phyloP scores from a whole-genome alignment of 2,797 vertebrate genomes.

The Ispidina picta region DNA sequence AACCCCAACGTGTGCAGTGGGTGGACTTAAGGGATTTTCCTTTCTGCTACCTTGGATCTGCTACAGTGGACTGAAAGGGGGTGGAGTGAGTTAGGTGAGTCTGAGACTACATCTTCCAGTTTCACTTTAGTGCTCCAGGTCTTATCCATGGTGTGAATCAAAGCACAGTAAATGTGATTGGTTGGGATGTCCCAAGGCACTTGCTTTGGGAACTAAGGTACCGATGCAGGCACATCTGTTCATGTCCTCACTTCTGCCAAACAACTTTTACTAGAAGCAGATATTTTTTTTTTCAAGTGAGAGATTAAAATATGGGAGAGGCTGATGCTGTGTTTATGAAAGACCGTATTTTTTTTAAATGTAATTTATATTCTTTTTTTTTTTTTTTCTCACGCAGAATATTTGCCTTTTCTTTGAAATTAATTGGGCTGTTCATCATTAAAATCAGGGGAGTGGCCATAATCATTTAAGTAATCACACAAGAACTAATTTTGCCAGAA shows the following conservation, averaged over 20 bases:
- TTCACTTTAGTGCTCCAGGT: background rate
- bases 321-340: background rate
- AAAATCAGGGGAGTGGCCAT: background rate
- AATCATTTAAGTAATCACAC: background rate
- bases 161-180: background rate
- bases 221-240: background rate
- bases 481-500: background rate
- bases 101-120: background rate
- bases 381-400: background rate
- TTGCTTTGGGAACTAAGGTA: background rate
- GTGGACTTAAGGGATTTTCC: background rate
- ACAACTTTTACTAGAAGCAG: background rate
- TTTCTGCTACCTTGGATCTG: background rate
- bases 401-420: background rate
- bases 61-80: background rate
- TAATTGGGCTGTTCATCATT: background rate
- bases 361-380: background rate
- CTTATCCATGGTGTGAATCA: background rate
- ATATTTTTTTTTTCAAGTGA: background rate
- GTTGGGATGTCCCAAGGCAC: background rate
- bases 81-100: fast-evolving
- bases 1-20: fast-evolving
- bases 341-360: background rate
- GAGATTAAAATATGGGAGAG: background rate
- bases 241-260: background rate